Percentiles rank a stretch among this genome's conserved stretches.
Evolutionary conservation across 2,113 vertebrate species (phyloP).

Genomic region (Glareola pratincola): DNA sequence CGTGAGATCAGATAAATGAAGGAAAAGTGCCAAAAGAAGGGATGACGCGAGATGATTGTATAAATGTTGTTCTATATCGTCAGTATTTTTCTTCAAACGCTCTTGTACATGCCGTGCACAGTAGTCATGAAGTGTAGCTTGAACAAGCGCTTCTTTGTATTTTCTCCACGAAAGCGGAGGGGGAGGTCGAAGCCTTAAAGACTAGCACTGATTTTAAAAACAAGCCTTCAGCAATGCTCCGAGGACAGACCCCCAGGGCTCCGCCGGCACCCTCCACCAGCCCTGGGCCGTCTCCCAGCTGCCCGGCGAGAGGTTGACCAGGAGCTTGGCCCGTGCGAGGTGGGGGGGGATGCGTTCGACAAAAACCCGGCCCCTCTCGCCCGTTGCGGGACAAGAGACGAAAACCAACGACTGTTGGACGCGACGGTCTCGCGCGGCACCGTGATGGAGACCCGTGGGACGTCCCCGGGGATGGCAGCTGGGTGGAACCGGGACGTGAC

Average conservation of each 20-base stretch:
- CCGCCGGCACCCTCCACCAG: background rate
- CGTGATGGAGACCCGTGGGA: accelerated
- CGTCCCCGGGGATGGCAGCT: accelerated
- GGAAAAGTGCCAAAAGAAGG: constrained; percentile 52
- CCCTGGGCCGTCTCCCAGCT: accelerated
- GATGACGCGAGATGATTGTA: constrained; percentile 4
- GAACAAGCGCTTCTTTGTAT: background rate
- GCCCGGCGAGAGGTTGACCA: accelerated
- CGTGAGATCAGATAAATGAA: background rate
- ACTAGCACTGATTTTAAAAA: background rate
- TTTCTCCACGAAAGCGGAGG: background rate
- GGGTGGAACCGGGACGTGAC: background rate
- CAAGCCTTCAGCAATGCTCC: background rate
- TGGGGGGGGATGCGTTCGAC: background rate
- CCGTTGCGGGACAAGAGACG: accelerated
- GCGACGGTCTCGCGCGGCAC: accelerated
- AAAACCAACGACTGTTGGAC: accelerated
- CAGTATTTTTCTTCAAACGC: constrained; percentile 29
- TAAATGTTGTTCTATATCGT: background rate
- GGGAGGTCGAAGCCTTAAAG: constrained; percentile 54
- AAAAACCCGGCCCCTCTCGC: accelerated
- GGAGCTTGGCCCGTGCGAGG: accelerated
- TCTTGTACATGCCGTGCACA: background rate
- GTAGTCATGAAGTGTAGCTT: background rate
- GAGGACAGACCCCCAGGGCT: background rate